Evolutionary conservation across 2,797 vertebrate species (phyloP), one percentile per base, ranked within the genome.

Genomic region (Emydoidea blandingii): DNA sequence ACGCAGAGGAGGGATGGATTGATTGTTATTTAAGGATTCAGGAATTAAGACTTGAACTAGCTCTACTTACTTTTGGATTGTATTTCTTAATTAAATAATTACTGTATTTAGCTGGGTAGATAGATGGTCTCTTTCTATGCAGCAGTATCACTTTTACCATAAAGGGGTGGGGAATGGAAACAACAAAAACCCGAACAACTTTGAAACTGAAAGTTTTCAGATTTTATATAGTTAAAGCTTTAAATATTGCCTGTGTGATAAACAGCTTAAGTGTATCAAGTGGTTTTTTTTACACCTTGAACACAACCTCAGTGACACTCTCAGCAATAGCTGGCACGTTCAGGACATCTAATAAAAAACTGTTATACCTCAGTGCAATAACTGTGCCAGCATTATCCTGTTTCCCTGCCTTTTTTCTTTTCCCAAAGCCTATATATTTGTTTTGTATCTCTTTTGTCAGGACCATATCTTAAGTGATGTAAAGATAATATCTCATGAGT

Each of bases 111-210:
- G 34, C n/a, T 68, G 15, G 72, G 25, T 74, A 44, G 72, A 15
- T 23, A 72, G 41, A 27, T 44, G 9, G 41, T 76, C 23, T 76
- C 72, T 47, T 76, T 44, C 41, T 57, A 14, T 54, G 31, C 8
- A 54, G 53, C 87, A 83, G 29, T 8, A 34, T 78, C 15, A 16
- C 19, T 52, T 81, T 44, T 12, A n/a, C 49, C 65, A 37, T 8
- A 2, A 10, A 2, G 2, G 23, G 1, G 5, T 2, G 6, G 16
- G 6, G 5, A 16, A 12, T 29, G 6, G 5, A 52, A 53, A 19
- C 10, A 31, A n/a, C 62, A 56, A 49, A 68, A 68, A 34, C 18
- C 34, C 18, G 3, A 68, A n/a, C 8, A 68, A n/a, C 31, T 65
- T 65, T 65, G 62, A 65, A 68, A n/a, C 34, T n/a, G 34, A n/a